These are phyloP conservation scores for Synchiropus splendidus DNA, from an alignment of 2,113 vertebrate genomes.

Conservation along the genomic window DNA sequence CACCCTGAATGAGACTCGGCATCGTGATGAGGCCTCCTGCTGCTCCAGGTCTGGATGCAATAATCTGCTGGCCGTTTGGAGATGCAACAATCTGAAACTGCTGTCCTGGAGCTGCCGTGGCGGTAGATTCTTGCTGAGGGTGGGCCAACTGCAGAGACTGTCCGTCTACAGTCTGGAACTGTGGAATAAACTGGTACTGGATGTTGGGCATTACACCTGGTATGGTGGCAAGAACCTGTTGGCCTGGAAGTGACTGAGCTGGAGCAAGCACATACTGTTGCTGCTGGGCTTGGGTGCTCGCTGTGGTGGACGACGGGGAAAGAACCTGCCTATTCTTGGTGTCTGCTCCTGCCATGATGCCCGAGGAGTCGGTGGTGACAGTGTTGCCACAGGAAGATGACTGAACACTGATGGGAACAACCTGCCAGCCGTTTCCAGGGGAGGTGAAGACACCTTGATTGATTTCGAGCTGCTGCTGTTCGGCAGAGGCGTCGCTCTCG, in stretches of 20 bases:
- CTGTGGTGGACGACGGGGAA: conserved; percentile 41
- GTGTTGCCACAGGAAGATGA: conserved; percentile 53
- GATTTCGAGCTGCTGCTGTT: conserved; percentile 76
- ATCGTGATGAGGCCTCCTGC: conserved; percentile 83
- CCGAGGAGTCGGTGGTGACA: conserved; percentile 64
- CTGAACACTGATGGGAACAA: conserved; percentile 72
- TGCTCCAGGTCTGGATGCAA: conserved; percentile 68
- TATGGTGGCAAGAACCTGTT: conserved; percentile 83
- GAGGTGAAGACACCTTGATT: conserved; percentile 78
- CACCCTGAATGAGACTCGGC: conserved; percentile 85
- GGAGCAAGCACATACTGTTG: conserved; percentile 78
- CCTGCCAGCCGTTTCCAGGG: conserved; percentile 86
- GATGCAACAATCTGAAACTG: conserved; percentile 86
- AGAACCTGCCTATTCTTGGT: conserved; percentile 69
- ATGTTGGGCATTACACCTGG: conserved; percentile 85
- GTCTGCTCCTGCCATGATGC: conserved; percentile 51
- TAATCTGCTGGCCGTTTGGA: conserved; percentile 78
- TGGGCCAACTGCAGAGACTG: conserved; percentile 85
- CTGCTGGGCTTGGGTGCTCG: conserved; percentile 57
- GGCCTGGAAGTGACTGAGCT: conserved; percentile 75
- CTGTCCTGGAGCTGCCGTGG: conserved; percentile 62
- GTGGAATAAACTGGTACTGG: conserved; percentile 95
- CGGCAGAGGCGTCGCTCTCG: conserved; percentile 74
- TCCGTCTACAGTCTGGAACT: conserved; percentile 92
- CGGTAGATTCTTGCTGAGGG: conserved; percentile 74